Percentiles rank a stretch among this genome's conserved stretches.
phyloP scores from a whole-genome alignment of 2,797 vertebrate species.

The Pseudopleuronectes americanus region DNA sequence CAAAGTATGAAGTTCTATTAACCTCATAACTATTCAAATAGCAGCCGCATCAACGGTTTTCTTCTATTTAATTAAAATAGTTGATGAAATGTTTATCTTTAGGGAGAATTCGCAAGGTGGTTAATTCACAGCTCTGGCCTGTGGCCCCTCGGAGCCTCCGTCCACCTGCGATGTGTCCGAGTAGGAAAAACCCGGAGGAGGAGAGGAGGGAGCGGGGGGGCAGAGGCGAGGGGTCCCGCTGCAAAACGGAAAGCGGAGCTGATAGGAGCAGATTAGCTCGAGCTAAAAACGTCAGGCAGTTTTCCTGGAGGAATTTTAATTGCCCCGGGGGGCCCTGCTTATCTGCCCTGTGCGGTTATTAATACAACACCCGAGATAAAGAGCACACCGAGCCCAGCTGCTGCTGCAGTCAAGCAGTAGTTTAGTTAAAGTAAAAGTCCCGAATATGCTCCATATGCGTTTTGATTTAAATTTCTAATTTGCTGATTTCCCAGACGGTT shows the following conservation, averaged over 20 bases:
- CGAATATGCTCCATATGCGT: too few species aligned
- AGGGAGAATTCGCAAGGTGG: background rate
- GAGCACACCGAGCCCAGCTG: conserved; percentile 40
- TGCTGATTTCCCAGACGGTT: too few species aligned
- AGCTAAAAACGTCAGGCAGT: conserved; percentile 77
- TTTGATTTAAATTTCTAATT: too few species aligned
- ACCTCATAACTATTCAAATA: too few species aligned
- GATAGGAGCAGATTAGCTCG: conserved; percentile 78
- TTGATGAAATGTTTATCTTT: background rate
- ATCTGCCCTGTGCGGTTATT: conserved; percentile 80
- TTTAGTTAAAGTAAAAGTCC: too few species aligned
- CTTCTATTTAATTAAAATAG: background rate
- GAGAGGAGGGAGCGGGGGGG: conserved; percentile 21
- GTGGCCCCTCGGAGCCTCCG: background rate
- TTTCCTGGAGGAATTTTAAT: conserved; percentile 85
- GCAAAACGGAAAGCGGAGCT: conserved; percentile 73
- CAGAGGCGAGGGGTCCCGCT: conserved; percentile 54
- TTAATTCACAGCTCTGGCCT: background rate
- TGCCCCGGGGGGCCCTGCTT: conserved; percentile 72
- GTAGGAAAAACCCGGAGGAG: conserved; percentile 38
- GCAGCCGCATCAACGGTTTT: too few species aligned
- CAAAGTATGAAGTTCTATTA: too few species aligned
- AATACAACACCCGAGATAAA: conserved; percentile 77
- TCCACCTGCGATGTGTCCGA: conserved; percentile 56
- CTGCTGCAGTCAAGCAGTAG: too few species aligned